Evolutionary conservation across 2,888 invertebrate genomes (phyloP).

Genomic region (Lithosia quadra): DNA sequence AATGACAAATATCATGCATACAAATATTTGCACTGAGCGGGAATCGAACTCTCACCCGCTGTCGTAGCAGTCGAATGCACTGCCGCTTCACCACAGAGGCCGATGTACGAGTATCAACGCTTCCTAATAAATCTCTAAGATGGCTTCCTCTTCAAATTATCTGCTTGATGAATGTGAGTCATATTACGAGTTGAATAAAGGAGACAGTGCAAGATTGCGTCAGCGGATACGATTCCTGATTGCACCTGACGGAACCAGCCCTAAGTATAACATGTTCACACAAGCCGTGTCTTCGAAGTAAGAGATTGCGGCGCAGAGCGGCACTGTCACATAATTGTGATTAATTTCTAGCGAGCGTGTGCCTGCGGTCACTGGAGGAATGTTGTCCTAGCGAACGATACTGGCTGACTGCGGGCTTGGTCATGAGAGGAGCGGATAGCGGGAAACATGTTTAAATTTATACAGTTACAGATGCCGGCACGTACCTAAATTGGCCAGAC

Average conservation of each 20-base stretch:
- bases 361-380: constrained; percentile 80
- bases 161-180: background rate
- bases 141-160: background rate
- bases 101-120: too few relatives aligned
- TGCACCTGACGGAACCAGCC: constrained; percentile 48
- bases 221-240: constrained; percentile 44
- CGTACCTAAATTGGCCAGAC: too few relatives aligned
- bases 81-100: too few relatives aligned
- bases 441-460: constrained; percentile 4
- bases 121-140: background rate
- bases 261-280: constrained; percentile 53
- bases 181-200: background rate
- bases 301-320: constrained; percentile 60
- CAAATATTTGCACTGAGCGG: too few relatives aligned
- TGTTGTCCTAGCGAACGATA: constrained; percentile 73
- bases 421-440: constrained; percentile 56
- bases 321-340: constrained; percentile 84
- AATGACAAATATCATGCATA: too few relatives aligned
- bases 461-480: too few relatives aligned
- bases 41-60: too few relatives aligned
- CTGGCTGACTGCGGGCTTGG: constrained; percentile 40
- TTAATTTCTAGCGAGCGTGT: constrained; percentile 82
- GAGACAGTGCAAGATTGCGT: constrained; percentile 16
- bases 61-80: too few relatives aligned
- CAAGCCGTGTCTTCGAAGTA: constrained; percentile 57